A percentile compares a stretch with the other conserved stretches of the same genome.
These are phyloP conservation scores for Uromys caudimaculatus DNA, from an alignment of 2,797 vertebrate species.

Conservation along the genomic window DNA sequence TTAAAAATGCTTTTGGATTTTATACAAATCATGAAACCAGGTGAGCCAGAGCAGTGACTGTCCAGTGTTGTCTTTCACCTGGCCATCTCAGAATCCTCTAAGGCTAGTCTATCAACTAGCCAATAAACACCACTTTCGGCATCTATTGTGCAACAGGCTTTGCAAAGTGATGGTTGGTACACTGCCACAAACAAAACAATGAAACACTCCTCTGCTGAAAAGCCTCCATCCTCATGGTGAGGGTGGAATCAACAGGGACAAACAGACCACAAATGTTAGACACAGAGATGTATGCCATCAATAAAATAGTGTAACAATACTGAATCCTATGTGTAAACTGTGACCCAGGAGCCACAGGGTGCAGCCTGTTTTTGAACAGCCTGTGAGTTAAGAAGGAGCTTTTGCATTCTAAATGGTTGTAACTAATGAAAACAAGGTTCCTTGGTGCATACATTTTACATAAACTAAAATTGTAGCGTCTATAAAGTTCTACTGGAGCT, in stretches of 20 bases:
- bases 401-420: not conserved
- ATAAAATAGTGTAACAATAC: not conserved
- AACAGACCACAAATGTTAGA: conserved; percentile 10
- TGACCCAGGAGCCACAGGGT: not conserved
- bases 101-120: not conserved
- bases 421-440: conserved; percentile 11
- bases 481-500: not conserved
- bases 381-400: not conserved
- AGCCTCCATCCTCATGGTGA: not conserved
- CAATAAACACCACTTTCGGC: not conserved
- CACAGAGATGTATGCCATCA: not conserved
- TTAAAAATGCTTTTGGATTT: conserved; percentile 1
- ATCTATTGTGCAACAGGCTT: not conserved
- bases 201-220: not conserved
- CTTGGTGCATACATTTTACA: not conserved
- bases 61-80: not conserved
- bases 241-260: not conserved
- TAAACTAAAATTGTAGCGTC: not conserved
- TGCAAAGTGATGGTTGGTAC: not conserved
- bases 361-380: not conserved
- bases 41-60: not conserved
- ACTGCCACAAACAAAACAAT: not conserved
- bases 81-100: not conserved
- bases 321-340: not conserved
- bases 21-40: not conserved